Percentiles rank a stretch among this genome's conserved stretches.
Evolutionary conservation across 1,140 invertebrate species (phyloP).

Genomic region (Acromyrmex echinatior): DNA sequence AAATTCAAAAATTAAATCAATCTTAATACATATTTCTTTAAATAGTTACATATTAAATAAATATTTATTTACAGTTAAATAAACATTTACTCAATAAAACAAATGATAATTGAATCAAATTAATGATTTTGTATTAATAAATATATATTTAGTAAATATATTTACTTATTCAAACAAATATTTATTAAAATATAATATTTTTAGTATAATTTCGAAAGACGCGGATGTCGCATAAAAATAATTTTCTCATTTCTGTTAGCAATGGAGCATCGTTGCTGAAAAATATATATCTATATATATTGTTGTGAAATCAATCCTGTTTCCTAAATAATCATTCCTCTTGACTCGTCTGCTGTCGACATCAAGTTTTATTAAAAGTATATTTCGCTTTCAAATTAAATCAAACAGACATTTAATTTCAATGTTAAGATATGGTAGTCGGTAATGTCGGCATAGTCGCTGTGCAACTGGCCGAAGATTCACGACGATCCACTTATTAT

Average conservation of each 20-base stretch:
- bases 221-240: background rate
- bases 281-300: background rate
- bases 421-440: conserved; percentile 30
- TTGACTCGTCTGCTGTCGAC: background rate
- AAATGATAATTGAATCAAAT: too few relatives aligned
- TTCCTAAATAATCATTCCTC: background rate
- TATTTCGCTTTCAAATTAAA: conserved; percentile 39
- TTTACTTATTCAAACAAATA: too few relatives aligned
- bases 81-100: too few relatives aligned
- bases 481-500: conserved; percentile 18
- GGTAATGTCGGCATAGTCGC: background rate
- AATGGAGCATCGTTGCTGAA: background rate
- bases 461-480: background rate
- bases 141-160: too few relatives aligned
- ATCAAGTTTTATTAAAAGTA: conserved; percentile 28
- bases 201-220: too few relatives aligned
- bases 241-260: background rate
- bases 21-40: too few relatives aligned
- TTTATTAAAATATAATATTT: too few relatives aligned
- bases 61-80: too few relatives aligned
- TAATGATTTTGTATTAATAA: too few relatives aligned
- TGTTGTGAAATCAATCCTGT: conserved; percentile 3
- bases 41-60: too few relatives aligned
- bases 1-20: too few relatives aligned
- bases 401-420: conserved; percentile 37